Evolutionary conservation across 2,888 invertebrate genomes (phyloP), one percentile per base, ranked within the genome.

Genomic region (Digitonthophagus gazella): DNA sequence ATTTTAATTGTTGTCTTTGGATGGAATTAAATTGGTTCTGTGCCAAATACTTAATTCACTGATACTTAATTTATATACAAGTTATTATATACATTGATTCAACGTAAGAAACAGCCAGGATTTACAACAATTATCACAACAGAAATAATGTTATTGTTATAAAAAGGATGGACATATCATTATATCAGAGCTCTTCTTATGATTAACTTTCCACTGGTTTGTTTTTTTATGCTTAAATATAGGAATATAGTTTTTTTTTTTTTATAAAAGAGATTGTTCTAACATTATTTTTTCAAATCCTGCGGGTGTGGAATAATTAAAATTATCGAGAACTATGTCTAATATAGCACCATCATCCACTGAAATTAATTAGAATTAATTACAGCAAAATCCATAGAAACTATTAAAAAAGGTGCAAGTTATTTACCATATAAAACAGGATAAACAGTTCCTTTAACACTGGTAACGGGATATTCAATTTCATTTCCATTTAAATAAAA

Each of bases 281-380:
- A 97, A 87, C 93, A 98, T 95, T 74, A 98, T 97, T 83, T 93
- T 93, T 77, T 97, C 97, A 80, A 93, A 98, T 55, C 97, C 98
- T 65, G 89, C 85, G 0, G 95, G 93, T 54, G 93, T 92, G 0
- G 91, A 88, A 80, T 93, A 91, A 74, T 90, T 88, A 82, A 98
- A 97, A 80, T 93, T 93, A 76, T 95, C 94, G 81, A 98, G 89
- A 78, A 96, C 91, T 73, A 97, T 91, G 83, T 99, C 99, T 84
- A 99, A 82, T 76, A 98, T 97, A 20, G 98, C 98, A 74, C 98
- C 98, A 81, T 98, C 97, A 79, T 98, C 98, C 78, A 98, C 98
- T 96, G 85, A 69, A 89, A 89, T 76, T n/a, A 74, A 75, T 71
- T 75, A 73, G 61, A 64, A 28, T 15, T 44, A 1, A 44, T 15